Percentiles rank a stretch among this genome's conserved stretches.
Evolutionary conservation across 2,113 vertebrate species (phyloP).

Genomic region (Lophotis ruficrista): DNA sequence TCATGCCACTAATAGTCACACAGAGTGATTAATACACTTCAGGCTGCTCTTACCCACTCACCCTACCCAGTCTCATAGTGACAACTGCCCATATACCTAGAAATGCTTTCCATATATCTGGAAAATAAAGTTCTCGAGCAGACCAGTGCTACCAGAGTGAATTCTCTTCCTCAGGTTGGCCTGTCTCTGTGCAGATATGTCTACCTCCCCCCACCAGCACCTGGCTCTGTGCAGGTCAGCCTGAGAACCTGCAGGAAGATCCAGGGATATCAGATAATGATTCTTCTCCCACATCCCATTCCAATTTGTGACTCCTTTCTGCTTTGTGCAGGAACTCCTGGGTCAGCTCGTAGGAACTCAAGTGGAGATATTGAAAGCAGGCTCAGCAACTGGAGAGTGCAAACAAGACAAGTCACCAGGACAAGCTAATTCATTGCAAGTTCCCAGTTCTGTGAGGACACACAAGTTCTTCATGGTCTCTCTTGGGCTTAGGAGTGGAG

Average conservation of each 20-base stretch:
- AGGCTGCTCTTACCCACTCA: neutral
- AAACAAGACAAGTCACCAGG: neutral
- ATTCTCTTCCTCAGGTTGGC: neutral
- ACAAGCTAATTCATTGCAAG: neutral
- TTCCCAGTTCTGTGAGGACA: neutral
- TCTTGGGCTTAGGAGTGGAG: neutral
- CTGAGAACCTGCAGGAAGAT: neutral
- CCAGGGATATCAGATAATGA: neutral
- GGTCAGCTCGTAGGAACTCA: conserved; percentile 1
- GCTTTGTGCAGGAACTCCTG: neutral
- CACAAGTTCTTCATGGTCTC: neutral
- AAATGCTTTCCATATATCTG: neutral
- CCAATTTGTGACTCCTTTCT: neutral
- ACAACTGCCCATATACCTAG: neutral
- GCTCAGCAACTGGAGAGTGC: neutral
- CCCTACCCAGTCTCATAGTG: neutral
- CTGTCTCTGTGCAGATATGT: neutral
- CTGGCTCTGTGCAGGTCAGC: neutral
- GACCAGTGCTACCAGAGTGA: neutral
- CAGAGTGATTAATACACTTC: neutral
- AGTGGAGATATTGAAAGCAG: neutral
- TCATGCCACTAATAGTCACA: neutral
- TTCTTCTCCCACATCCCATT: neutral
- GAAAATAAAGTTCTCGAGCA: neutral
- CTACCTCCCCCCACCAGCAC: neutral